Percentiles rank a stretch among this genome's conserved stretches.
These are phyloP conservation scores for Phytoseiulus persimilis DNA, from an alignment of 2,888 invertebrate genomes.

Conservation along the genomic window DNA sequence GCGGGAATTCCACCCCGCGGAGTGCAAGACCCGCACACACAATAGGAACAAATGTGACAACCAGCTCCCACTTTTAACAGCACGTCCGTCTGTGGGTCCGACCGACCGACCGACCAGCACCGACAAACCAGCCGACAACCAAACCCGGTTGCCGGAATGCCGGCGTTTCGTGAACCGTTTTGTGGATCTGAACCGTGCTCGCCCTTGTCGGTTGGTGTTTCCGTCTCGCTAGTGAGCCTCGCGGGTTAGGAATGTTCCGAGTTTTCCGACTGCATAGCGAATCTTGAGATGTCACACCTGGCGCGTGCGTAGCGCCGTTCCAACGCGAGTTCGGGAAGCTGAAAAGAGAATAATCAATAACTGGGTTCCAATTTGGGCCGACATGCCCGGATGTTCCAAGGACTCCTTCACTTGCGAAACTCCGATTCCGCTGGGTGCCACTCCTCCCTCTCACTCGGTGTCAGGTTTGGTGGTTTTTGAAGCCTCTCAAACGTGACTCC, in stretches of 20 bases:
- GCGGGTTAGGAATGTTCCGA: background rate
- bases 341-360: too few relatives aligned
- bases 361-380: too few relatives aligned
- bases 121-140: background rate
- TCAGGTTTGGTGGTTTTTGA: background rate
- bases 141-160: background rate
- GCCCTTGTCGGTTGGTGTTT: background rate
- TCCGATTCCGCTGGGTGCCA: background rate
- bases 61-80: background rate
- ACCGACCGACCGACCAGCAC: background rate
- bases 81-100: background rate
- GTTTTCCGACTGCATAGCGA: background rate
- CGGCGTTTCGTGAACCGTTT: background rate
- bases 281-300: too few relatives aligned
- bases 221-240: background rate
- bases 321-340: too few relatives aligned
- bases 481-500: background rate
- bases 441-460: background rate
- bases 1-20: slow-evolving; percentile 5
- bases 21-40: background rate
- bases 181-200: background rate
- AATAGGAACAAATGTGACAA: slow-evolving; percentile 5
- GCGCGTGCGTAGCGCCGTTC: too few relatives aligned
- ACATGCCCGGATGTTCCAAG: too few relatives aligned
- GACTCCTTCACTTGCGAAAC: too few relatives aligned